phyloP scores from a whole-genome alignment of 2,797 vertebrate genomes.

The Rhabdomys pumilio region DNA sequence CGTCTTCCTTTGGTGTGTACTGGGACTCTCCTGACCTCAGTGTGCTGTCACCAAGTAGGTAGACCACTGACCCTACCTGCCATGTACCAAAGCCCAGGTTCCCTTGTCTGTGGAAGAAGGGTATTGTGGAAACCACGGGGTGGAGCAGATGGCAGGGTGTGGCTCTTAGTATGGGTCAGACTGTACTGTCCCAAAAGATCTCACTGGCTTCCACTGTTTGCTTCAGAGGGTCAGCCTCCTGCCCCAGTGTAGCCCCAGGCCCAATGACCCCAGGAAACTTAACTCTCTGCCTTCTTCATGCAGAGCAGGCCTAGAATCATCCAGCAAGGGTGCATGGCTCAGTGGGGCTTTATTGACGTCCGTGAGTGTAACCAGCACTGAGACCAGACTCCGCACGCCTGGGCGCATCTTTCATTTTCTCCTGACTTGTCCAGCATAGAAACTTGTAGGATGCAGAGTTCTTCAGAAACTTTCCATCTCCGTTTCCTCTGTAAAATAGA shows the following conservation, averaged over 20 bases:
- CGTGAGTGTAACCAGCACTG: not conserved
- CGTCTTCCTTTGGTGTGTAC: not conserved
- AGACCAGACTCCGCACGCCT: not conserved
- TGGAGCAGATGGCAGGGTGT: not conserved
- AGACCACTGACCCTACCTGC: not conserved
- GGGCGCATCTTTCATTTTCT: not conserved
- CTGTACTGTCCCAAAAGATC: not conserved
- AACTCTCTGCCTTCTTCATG: not conserved
- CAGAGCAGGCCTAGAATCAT: not conserved
- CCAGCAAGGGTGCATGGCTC: not conserved
- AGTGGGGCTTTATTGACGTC: not conserved
- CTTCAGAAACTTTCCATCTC: constrained; percentile 41
- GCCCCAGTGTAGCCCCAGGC: not conserved
- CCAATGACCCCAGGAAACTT: not conserved
- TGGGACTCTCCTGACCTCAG: not conserved
- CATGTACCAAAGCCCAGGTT: not conserved
- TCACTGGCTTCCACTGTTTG: not conserved
- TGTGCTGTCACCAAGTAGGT: not conserved
- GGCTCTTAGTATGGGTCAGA: not conserved
- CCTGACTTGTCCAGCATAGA: not conserved
- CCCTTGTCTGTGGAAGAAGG: not conserved
- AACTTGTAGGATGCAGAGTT: not conserved
- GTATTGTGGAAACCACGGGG: not conserved
- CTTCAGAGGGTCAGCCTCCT: not conserved
- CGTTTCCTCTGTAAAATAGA: constrained; percentile 6